A percentile compares a stretch with the other conserved stretches of the same genome.
phyloP scores from a whole-genome alignment of 2,113 vertebrate genomes.

The Delphinapterus leucas region DNA sequence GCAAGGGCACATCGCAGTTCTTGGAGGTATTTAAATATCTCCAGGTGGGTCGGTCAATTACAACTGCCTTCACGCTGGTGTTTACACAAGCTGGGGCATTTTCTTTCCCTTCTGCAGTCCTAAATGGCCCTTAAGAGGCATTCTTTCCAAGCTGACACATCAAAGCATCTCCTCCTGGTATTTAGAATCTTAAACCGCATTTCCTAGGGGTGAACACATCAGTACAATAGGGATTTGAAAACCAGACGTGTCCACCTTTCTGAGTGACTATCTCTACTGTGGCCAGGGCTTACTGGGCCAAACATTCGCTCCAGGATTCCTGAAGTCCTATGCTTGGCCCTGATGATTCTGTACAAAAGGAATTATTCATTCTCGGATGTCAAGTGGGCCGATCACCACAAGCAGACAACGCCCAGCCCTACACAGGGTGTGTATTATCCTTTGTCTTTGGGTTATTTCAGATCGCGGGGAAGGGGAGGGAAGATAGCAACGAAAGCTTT shows the following conservation, averaged over 20 bases:
- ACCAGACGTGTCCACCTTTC: not conserved
- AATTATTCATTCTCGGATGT: conserved; percentile 37
- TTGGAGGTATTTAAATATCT: conserved; percentile 14
- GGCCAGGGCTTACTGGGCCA: not conserved
- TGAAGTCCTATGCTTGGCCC: not conserved
- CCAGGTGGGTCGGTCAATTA: not conserved
- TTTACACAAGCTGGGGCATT: not conserved
- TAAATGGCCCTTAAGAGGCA: not conserved
- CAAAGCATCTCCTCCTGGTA: not conserved
- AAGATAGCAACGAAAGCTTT: conserved; percentile 3
- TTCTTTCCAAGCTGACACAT: conserved; percentile 65
- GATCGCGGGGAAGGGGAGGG: not conserved
- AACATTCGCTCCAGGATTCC: not conserved
- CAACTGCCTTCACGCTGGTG: not conserved
- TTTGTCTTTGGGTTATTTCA: conserved; percentile 59
- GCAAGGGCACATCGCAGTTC: not conserved
- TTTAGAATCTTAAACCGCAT: not conserved
- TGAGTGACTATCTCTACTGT: not conserved
- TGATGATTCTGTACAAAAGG: not conserved
- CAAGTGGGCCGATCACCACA: not conserved
- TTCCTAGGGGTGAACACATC: not conserved
- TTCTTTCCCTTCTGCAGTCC: not conserved
- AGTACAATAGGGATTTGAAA: conserved; percentile 16
- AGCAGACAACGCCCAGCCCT: not conserved
- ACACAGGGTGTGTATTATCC: not conserved